phyloP scores from a whole-genome alignment of 2,113 vertebrate species.

The Stercorarius parasiticus region DNA sequence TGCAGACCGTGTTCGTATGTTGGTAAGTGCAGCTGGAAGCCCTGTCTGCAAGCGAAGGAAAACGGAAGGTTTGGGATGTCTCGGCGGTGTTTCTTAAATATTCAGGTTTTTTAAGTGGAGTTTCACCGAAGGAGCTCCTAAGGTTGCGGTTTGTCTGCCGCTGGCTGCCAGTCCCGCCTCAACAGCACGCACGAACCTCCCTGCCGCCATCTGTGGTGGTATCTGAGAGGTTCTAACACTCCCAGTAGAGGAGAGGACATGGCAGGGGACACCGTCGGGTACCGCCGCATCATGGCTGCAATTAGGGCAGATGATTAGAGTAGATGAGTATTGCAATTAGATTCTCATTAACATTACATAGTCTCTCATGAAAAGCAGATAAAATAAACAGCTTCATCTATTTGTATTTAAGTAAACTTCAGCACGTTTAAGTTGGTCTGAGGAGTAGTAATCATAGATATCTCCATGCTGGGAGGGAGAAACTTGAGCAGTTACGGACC shows the following conservation, averaged over 20 bases:
- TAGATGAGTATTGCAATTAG: background rate
- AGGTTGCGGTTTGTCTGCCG: background rate
- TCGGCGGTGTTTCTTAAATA: background rate
- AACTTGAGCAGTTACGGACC: background rate
- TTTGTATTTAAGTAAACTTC: background rate
- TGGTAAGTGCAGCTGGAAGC: background rate
- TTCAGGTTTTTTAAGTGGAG: background rate
- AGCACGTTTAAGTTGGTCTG: background rate
- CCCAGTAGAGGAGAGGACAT: background rate
- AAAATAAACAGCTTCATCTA: background rate
- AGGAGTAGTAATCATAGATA: background rate
- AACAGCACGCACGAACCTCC: fast-evolving
- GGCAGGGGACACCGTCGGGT: background rate
- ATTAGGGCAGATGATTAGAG: background rate
- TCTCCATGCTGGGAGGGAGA: background rate
- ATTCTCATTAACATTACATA: background rate
- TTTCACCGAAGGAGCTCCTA: background rate
- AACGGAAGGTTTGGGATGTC: background rate
- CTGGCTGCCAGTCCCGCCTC: background rate
- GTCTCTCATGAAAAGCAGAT: background rate
- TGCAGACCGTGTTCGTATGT: background rate
- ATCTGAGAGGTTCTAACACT: too few relatives aligned
- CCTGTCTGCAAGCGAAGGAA: fast-evolving
- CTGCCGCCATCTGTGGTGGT: fast-evolving
- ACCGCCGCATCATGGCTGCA: background rate